Evolutionary conservation across 2,113 vertebrate genomes (phyloP), one percentile per base, ranked within the genome.

Genomic region (Cyprinus carpio): DNA sequence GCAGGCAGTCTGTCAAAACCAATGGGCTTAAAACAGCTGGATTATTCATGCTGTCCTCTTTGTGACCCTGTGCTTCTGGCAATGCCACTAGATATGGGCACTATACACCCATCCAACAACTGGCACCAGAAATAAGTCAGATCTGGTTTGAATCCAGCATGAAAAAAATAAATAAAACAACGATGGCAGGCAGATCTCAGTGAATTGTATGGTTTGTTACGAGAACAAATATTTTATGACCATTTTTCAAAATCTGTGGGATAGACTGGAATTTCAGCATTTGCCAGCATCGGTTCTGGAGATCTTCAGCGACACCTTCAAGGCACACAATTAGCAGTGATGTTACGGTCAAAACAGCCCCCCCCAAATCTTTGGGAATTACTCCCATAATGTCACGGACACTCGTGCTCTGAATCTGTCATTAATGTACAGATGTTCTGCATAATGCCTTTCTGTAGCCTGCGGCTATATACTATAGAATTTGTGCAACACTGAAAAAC

Each of bases 251-350:
- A 85, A 91, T 92, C 86, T 89, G 87, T 85, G 87, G 90, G 87
- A 82, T 69, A 84, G 87, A 82, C 84, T 88, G 86, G 87, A 90
- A 90, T 90, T 83, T 69, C 69, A 78, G 18, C 56, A 69, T 71
- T 84, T 90, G 88, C 89, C 90, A 91, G 79, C 34, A 51, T 77
- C 11, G 87, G 89, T 37, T 92, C 92, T 94, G 93, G 91, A 90
- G 87, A 92, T 91, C 71, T 82, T 94, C 93, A 94, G 89, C 84
- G 9, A 93, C 93, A 93, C 94, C 89, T 91, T 84, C n/a, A 77
- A 85, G 80, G 82, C 85, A 80, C 80, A 83, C 89, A 91, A 92
- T 94, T 92, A 91, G 86, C 81, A 88, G 88, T 81, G 87, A 92
- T 89, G 90, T 91, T 92, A 87, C 62, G 90, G 88, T 88, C 83